Evolutionary conservation across 2,888 invertebrate genomes (phyloP), one percentile per base, ranked within the genome.

Genomic region (Schrankia costaestrigalis): DNA sequence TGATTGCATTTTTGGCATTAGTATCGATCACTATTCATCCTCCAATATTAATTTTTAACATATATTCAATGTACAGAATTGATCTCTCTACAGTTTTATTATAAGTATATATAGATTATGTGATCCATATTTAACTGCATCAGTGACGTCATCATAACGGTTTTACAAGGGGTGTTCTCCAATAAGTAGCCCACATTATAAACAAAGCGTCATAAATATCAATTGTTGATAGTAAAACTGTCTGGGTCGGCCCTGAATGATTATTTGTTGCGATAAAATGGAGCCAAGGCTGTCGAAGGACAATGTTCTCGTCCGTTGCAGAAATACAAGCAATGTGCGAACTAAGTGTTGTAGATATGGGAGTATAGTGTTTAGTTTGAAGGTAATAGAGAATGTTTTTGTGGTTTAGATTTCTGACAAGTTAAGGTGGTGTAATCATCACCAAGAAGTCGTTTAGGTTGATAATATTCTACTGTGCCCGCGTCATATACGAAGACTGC

Each of bases 281-380:
- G 63, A 76, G 68, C 74, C 84, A 82, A 83, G 83, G 83, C 83
- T 82, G 77, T 71, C 67, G 81, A 83, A 84, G 83, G 82, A 82
- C 82, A 84, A 72, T 74, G 78, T 70, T 73, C 78, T 50, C 80
- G 49, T 56, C 61, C 60, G 58, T 54, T 51, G 46, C 32, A 23
- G 48, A 42, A 45, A 36, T n/a, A n/a, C n/a, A n/a, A n/a, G n/a
- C n/a, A n/a, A 28, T 32, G 27, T 24, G 28, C 37, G 19, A 19
- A 18, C 18, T 23, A 6, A 7, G 23, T n/a, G 9, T 12, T 10
- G n/a, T 2, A 18, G 14, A 26, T 10, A 21, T 2, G 11, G 11
- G 23, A n/a, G 23, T 17, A 9, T 10, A 11, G 35, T 25, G 29
- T 35, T 24, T n/a, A n/a, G n/a, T n/a, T n/a, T n/a, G n/a, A n/a